Evolutionary conservation across 2,888 invertebrate genomes (phyloP).

Genomic region (Tortrix viridana): DNA sequence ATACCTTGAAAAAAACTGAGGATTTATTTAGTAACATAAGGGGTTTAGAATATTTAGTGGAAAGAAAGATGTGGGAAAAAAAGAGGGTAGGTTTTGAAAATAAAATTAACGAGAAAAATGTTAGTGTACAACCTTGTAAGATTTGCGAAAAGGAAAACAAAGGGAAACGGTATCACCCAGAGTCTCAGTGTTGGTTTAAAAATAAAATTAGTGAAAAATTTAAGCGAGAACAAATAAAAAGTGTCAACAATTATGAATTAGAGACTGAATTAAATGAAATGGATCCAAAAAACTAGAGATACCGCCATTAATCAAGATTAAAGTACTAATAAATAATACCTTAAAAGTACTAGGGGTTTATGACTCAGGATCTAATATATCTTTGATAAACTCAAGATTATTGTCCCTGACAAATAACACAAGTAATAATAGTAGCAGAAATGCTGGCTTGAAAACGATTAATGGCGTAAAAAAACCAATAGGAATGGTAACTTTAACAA

Average conservation of each 20-base stretch:
- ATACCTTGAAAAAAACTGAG: slow-evolving; percentile 34
- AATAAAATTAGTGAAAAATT: no score
- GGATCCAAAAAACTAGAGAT: slow-evolving; percentile 44
- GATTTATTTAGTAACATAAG: slow-evolving; percentile 36
- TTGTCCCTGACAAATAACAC: slow-evolving; percentile 31
- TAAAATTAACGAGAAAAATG: slow-evolving; percentile 13
- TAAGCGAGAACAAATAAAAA: no score
- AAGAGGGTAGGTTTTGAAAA: background rate
- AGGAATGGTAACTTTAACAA: no score
- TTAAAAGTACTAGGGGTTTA: slow-evolving; percentile 44
- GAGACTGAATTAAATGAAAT: slow-evolving; percentile 39
- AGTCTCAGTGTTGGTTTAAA: no score
- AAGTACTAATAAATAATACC: slow-evolving; percentile 43
- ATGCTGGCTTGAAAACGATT: no score
- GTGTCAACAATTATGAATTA: slow-evolving; percentile 37
- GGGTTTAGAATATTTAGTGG: slow-evolving; percentile 38
- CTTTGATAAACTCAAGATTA: slow-evolving; percentile 46
- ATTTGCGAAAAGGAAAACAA: no score
- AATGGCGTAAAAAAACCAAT: no score
- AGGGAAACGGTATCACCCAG: slow-evolving; percentile 39
- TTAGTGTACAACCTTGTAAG: slow-evolving; percentile 28
- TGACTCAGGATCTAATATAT: slow-evolving; percentile 50
- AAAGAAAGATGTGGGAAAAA: slow-evolving; percentile 36
- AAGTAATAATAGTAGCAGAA: slow-evolving; percentile 22
- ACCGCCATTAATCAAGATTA: slow-evolving; percentile 43